Conservation (phyloP, 2,888 invertebrate genomes). For the Cryptocephalus moraei region DNA sequence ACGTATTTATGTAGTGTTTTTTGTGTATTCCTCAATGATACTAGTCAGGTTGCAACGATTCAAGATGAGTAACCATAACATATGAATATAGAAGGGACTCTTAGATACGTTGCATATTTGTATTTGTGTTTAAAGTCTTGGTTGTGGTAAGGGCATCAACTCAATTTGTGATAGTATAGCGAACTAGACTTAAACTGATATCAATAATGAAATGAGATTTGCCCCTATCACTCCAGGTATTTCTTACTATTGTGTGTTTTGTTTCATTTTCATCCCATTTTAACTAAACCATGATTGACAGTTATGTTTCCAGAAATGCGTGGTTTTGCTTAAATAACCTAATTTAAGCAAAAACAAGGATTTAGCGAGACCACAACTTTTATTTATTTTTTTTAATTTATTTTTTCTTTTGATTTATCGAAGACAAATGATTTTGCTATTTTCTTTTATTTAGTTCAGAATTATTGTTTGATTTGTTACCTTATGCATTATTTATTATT, state of each 20-base stretch:
- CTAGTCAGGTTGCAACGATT: slow-evolving; percentile 33
- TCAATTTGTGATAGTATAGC: slow-evolving; percentile 25
- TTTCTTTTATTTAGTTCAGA: slow-evolving; percentile 19
- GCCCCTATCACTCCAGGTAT: slow-evolving; percentile 22
- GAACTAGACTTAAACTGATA: slow-evolving; percentile 10
- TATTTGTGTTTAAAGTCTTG: slow-evolving; percentile 23
- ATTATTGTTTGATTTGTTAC: slow-evolving; percentile 21
- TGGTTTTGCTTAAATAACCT: slow-evolving; percentile 36
- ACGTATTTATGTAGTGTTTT: slow-evolving; percentile 35
- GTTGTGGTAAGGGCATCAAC: slow-evolving; percentile 21
- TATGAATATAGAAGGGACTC: neutral
- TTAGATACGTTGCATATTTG: slow-evolving; percentile 19
- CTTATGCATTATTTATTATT: slow-evolving; percentile 19
- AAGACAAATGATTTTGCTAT: slow-evolving; percentile 4
- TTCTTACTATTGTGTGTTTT: slow-evolving; percentile 34
- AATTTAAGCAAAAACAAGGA: slow-evolving; percentile 31
- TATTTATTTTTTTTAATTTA: slow-evolving; percentile 16
- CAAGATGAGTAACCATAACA: neutral
- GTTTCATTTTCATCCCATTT: slow-evolving; percentile 20
- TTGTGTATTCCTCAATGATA: slow-evolving; percentile 32
- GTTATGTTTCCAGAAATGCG: slow-evolving; percentile 26
- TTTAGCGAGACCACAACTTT: slow-evolving; percentile 33
- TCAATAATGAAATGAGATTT: slow-evolving; percentile 8
- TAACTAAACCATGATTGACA: slow-evolving; percentile 28
- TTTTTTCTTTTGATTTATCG: slow-evolving; percentile 18